Percentiles rank a stretch among this genome's conserved stretches.
phyloP scores from a whole-genome alignment of 2,797 vertebrate species.

The Squalus acanthias region DNA sequence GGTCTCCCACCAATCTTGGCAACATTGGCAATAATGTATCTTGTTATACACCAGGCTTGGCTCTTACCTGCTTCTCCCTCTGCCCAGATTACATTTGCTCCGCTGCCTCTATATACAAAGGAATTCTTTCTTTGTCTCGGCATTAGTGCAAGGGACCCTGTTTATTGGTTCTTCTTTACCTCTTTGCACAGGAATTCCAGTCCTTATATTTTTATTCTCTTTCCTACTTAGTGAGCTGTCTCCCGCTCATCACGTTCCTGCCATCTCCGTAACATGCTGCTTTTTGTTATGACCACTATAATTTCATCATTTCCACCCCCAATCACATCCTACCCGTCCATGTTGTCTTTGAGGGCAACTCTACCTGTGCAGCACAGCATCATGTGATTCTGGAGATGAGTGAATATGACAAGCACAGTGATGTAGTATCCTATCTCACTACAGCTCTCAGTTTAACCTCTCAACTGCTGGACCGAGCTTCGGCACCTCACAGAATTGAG shows the following conservation, averaged over 20 bases:
- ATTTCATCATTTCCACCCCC: neutral
- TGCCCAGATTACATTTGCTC: neutral
- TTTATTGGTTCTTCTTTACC: neutral
- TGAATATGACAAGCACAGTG: neutral
- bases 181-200: neutral
- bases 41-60: neutral
- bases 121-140: neutral
- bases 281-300: neutral
- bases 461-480: neutral
- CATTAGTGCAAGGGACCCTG: neutral
- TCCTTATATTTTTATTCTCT: neutral
- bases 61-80: neutral
- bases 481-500: neutral
- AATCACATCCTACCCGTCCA: neutral
- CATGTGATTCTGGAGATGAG: neutral
- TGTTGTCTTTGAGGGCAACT: neutral
- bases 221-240: neutral
- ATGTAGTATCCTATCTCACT: neutral
- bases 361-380: neutral
- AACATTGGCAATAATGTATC: too few relatives aligned
- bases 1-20: too few relatives aligned
- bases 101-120: neutral
- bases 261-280: too few relatives aligned
- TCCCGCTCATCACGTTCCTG: neutral
- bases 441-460: neutral